phyloP scores from a whole-genome alignment of 2,113 vertebrate genomes.

The Pyrgilauda ruficollis region DNA sequence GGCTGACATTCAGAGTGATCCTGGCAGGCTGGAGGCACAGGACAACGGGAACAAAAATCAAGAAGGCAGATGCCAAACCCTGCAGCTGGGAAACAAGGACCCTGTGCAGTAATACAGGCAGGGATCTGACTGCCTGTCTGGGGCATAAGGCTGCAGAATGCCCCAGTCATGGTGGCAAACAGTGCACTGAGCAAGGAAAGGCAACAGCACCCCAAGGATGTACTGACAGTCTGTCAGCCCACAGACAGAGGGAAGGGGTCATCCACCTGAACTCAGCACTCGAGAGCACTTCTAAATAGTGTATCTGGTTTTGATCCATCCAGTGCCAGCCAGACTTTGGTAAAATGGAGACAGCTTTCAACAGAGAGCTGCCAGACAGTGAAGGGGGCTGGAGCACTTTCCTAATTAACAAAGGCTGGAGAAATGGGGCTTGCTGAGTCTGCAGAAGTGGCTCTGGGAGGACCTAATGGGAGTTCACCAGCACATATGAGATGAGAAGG shows the following conservation, averaged over 20 bases:
- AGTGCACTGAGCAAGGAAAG: not conserved
- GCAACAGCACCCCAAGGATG: not conserved
- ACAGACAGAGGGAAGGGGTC: fast-evolving
- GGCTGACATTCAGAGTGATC: not conserved
- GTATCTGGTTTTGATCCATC: not conserved
- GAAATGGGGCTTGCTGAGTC: not conserved
- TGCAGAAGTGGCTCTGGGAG: not conserved
- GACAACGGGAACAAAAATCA: not conserved
- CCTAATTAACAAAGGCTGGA: not conserved
- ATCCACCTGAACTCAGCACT: not conserved
- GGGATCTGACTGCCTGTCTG: not conserved
- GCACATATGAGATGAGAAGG: not conserved
- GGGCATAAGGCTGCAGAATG: not conserved
- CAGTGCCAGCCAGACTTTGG: not conserved
- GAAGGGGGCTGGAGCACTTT: not conserved
- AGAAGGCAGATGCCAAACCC: not conserved
- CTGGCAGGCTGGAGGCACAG: not conserved
- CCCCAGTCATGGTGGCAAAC: fast-evolving
- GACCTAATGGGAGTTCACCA: not conserved
- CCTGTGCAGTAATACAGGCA: not conserved
- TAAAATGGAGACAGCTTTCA: not conserved
- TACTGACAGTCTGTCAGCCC: not conserved
- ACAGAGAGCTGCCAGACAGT: not conserved
- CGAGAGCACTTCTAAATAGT: not conserved
- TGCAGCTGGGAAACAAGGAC: not conserved